Percentiles rank a stretch among this genome's conserved stretches.
phyloP scores from a whole-genome alignment of 1,140 invertebrate genomes.

The Aphelinus atriplicis region DNA sequence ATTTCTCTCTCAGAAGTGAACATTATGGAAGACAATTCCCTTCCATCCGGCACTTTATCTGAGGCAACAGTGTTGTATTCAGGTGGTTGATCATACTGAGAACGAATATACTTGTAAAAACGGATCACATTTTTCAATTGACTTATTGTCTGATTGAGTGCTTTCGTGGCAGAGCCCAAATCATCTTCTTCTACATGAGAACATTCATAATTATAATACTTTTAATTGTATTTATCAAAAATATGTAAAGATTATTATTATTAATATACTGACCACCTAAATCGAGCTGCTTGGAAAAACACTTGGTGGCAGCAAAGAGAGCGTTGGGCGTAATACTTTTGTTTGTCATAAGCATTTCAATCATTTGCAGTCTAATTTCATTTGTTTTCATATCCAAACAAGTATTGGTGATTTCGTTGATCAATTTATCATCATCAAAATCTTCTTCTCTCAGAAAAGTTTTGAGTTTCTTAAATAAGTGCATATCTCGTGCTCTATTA shows the following conservation, averaged over 20 bases:
- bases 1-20: slow-evolving; percentile 57
- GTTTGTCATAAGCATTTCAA: slow-evolving; percentile 76
- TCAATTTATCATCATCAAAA: slow-evolving; percentile 65
- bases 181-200: slow-evolving; percentile 51
- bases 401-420: slow-evolving; percentile 66
- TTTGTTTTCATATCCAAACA: slow-evolving; percentile 78
- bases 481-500: slow-evolving; percentile 85
- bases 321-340: slow-evolving; percentile 70
- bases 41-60: slow-evolving; percentile 43
- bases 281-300: slow-evolving; percentile 60
- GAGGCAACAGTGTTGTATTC: slow-evolving; percentile 56
- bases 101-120: slow-evolving; percentile 62
- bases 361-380: slow-evolving; percentile 75
- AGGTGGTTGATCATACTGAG: slow-evolving; percentile 55
- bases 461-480: slow-evolving; percentile 84
- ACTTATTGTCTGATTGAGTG: slow-evolving; percentile 50
- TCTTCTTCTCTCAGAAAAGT: slow-evolving; percentile 72
- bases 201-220: slow-evolving; percentile 10
- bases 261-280: slow-evolving; percentile 43
- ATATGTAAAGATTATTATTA: slow-evolving; percentile 17
- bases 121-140: slow-evolving; percentile 57
- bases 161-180: slow-evolving; percentile 51
- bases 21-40: slow-evolving; percentile 49
- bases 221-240: slow-evolving; percentile 17
- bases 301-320: slow-evolving; percentile 66